Evolutionary conservation across 2,113 vertebrate genomes (phyloP), one percentile per base, ranked within the genome.

Genomic region (Cebus imitator): DNA sequence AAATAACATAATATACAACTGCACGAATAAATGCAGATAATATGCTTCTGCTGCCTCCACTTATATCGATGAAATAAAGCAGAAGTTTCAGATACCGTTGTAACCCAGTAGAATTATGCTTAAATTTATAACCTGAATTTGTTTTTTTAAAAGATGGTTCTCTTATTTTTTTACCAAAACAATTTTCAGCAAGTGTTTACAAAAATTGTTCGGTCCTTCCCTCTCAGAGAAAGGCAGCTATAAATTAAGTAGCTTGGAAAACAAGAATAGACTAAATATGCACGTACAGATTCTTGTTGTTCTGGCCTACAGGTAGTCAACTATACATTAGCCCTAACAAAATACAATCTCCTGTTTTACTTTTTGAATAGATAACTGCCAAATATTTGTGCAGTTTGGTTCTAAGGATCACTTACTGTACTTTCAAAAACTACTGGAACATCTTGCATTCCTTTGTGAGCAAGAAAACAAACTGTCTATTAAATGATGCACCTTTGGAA

Each of bases 141-240:
- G 72, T 86, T 95, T 90, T 95, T 73, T 83, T 93, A 73, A 96
- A 96, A 93, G 7, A 32, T 32, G 10, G 2, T 12, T 88, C 32
- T 89, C 66, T 82, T 88, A 94, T 50, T 95, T 64, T 68, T 97
- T 96, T 94, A 81, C 75, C 72, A 91, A 55, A 95, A 79, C 2
- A 52, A 12, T 85, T 55, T 89, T 91, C 32, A 88, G 40, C 43
- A 85, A 85, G 17, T 37, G 50, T 75, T 89, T 55, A 61, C 30
- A 78, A 82, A 94, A 83, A 55, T 23, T 86, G 57, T 4, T 82
- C 70, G 91, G 32, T 81, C 73, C 23, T 95, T 92, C 94, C 16
- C 68, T 85, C 64, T 90, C 81, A 83, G 17, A 88, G 18, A 90
- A 93, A 90, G 90, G 8, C 32, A 96, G 80, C 55, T 68, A 73